Percentiles rank a stretch among this genome's conserved stretches.
These are phyloP conservation scores for Argyresthia goedartella DNA, from an alignment of 2,888 invertebrate species.

Conservation along the genomic window DNA sequence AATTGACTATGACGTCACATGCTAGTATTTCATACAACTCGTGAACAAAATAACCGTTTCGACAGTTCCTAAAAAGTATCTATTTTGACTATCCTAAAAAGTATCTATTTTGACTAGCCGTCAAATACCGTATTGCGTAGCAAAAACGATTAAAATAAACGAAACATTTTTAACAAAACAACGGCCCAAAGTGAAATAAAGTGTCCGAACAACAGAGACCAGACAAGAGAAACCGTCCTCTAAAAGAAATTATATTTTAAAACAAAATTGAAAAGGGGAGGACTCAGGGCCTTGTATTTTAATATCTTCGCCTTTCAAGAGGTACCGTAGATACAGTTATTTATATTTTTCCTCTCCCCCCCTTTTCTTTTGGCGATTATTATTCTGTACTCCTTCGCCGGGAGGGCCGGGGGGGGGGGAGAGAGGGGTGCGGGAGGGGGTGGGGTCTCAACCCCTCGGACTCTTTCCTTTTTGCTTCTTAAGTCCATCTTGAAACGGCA, in stretches of 20 bases:
- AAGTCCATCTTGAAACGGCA: conserved; percentile 67
- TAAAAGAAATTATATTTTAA: conserved; percentile 29
- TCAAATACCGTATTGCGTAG: too few species aligned
- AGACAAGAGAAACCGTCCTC: neutral
- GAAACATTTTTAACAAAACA: too few species aligned
- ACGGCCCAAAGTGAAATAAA: too few species aligned
- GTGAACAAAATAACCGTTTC: too few species aligned
- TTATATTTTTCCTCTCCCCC: conserved; percentile 59
- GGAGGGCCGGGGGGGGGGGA: conserved; percentile 30
- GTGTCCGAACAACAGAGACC: neutral
- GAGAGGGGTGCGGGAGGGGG: conserved; percentile 1
- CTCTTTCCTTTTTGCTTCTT: conserved; percentile 72
- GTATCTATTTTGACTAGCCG: too few species aligned
- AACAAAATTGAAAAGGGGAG: conserved; percentile 46
- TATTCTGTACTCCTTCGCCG: conserved; percentile 67
- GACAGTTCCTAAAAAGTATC: too few species aligned
- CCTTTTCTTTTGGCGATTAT: conserved; percentile 68
- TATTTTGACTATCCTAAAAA: too few species aligned
- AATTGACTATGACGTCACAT: too few species aligned
- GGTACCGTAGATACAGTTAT: conserved; percentile 52
- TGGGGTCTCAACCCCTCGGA: conserved; percentile 32
- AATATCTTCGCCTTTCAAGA: conserved; percentile 37
- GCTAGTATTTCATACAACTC: too few species aligned
- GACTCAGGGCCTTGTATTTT: conserved; percentile 59
- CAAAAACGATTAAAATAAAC: too few species aligned